A percentile compares a stretch with the other conserved stretches of the same genome.
phyloP scores from a whole-genome alignment of 64 coral and sea anemone genomes.

The Exaiptasia diaphana region DNA sequence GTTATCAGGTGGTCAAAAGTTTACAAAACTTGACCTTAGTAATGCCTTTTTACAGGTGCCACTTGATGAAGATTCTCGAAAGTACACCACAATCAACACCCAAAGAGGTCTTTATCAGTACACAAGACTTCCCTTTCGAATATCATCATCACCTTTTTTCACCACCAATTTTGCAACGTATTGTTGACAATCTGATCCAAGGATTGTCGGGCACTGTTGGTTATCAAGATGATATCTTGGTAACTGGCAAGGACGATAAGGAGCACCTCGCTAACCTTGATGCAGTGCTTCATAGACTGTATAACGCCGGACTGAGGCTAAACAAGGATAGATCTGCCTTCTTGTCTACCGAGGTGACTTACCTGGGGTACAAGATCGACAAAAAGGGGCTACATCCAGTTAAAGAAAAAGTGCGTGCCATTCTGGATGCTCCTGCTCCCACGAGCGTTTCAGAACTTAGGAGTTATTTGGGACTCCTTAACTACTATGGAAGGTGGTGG shows the following conservation, averaged over 20 bases:
- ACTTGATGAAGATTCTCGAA: slow-evolving; percentile 5
- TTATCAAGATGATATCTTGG: slow-evolving; percentile 13
- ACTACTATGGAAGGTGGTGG: slow-evolving; percentile 42
- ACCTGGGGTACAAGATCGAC: not conserved
- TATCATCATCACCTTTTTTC: slow-evolving; percentile 25
- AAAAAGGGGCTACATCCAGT: slow-evolving; percentile 14
- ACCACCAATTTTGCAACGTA: slow-evolving; percentile 27
- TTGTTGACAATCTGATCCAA: slow-evolving; percentile 6
- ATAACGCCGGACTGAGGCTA: not conserved
- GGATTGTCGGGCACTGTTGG: not conserved
- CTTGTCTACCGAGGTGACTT: not conserved
- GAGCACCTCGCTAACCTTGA: slow-evolving; percentile 5
- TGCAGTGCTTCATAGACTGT: not conserved
- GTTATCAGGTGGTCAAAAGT: slow-evolving; percentile 6
- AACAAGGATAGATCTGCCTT: slow-evolving; percentile 18
- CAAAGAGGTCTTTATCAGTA: slow-evolving; percentile 32
- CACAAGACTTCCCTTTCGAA: slow-evolving; percentile 14
- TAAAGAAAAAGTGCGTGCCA: slow-evolving; percentile 1
- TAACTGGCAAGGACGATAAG: not conserved
- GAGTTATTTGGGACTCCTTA: slow-evolving; percentile 24
- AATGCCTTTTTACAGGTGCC: slow-evolving; percentile 26
- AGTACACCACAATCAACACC: slow-evolving; percentile 31
- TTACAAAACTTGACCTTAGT: slow-evolving; percentile 8
- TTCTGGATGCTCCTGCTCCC: slow-evolving; percentile 10
- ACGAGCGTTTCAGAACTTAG: slow-evolving; percentile 21